A percentile compares a stretch with the other conserved stretches of the same genome.
These are phyloP conservation scores for Cosmopolites sordidus DNA, from an alignment of 2,888 invertebrate species.

Conservation along the genomic window DNA sequence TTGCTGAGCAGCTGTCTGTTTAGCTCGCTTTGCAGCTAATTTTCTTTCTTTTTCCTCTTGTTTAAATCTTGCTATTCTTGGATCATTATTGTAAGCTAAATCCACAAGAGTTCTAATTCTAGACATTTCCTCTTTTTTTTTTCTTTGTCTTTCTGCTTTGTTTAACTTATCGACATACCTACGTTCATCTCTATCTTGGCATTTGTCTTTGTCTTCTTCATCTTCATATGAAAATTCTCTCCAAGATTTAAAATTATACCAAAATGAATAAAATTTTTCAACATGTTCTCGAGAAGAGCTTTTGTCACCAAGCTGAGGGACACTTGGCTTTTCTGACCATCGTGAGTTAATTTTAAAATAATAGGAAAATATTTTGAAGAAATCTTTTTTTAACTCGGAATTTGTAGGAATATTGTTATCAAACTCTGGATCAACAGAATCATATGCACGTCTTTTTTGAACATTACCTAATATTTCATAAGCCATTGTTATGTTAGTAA, in stretches of 20 bases:
- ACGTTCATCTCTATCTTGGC: constrained; percentile 92
- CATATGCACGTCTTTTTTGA: constrained; percentile 81
- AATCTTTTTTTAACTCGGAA: constrained; percentile 73
- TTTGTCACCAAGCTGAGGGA: constrained; percentile 75
- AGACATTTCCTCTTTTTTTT: constrained; percentile 96
- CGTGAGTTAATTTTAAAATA: constrained; percentile 75
- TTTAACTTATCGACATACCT: constrained; percentile 99
- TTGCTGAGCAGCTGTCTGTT: constrained; percentile 76
- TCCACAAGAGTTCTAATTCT: constrained; percentile 89
- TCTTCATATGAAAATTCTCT: constrained; percentile 97
- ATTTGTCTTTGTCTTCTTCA: constrained; percentile 97
- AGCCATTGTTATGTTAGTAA: constrained; percentile 97
- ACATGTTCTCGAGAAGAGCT: constrained; percentile 78
- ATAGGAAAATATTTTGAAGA: constrained; percentile 64
- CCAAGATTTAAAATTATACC: constrained; percentile 99
- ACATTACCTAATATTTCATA: constrained; percentile 86
- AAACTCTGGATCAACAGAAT: constrained; percentile 94
- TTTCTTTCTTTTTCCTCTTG: constrained; percentile 91
- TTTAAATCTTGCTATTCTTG: constrained; percentile 86
- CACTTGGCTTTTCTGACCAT: constrained; percentile 87
- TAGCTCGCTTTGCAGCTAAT: constrained; percentile 81
- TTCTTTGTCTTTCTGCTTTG: constrained; percentile 83
- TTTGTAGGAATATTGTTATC: constrained; percentile 81
- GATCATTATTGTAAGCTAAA: constrained; percentile 89
- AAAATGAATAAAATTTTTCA: constrained; percentile 92